Percentiles rank a stretch among this genome's conserved stretches.
These are phyloP conservation scores for Cephalopterus ornatus DNA, from an alignment of 2,113 vertebrate species.

Conservation along the genomic window DNA sequence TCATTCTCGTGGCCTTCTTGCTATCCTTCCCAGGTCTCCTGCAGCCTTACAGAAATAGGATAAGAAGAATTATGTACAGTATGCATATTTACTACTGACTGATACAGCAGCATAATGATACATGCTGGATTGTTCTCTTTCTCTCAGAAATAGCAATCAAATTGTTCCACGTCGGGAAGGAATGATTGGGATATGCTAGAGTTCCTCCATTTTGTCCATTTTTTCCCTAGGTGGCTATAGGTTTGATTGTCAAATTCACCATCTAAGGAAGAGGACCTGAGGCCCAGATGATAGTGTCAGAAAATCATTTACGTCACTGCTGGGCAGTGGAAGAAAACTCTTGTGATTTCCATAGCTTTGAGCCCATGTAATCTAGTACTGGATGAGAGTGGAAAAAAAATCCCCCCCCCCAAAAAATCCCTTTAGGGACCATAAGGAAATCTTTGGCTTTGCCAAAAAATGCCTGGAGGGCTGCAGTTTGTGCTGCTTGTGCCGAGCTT, in stretches of 20 bases:
- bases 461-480: background rate
- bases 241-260: background rate
- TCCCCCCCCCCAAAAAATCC: background rate
- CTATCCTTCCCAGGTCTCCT: background rate
- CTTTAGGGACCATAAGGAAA: background rate
- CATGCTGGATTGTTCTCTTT: background rate
- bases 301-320: background rate
- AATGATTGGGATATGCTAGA: background rate
- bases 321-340: background rate
- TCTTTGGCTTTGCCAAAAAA: background rate
- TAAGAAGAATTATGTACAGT: background rate
- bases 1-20: background rate
- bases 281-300: background rate
- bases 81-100: background rate
- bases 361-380: background rate
- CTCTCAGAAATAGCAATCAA: background rate
- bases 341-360: background rate
- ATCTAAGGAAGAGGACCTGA: background rate
- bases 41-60: background rate
- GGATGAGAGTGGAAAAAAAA: background rate
- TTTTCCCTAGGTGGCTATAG: background rate
- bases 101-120: background rate
- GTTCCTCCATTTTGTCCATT: background rate
- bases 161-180: background rate
- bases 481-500: background rate